These are phyloP conservation scores for Morpho deidamia DNA, from an alignment of 2,888 invertebrate genomes.

Conservation along the genomic window DNA sequence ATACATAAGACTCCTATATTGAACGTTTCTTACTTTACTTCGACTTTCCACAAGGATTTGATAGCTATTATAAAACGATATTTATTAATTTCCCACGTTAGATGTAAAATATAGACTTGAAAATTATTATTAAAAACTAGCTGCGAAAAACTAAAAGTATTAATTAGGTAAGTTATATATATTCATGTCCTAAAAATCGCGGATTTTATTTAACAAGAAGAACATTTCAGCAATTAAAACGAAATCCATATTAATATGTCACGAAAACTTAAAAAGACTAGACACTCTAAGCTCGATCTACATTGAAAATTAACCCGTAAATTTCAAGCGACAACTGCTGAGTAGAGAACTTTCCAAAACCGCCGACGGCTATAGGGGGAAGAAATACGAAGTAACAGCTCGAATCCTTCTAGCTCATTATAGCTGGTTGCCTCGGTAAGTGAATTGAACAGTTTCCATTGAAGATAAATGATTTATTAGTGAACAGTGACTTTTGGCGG, in stretches of 20 bases:
- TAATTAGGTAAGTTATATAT: too few relatives aligned
- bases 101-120: too few relatives aligned
- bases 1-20: background rate
- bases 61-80: too few relatives aligned
- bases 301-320: conserved; percentile 77
- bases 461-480: conserved; percentile 7
- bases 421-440: conserved; percentile 34
- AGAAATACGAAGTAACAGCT: conserved; percentile 42
- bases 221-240: too few relatives aligned
- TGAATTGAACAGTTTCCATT: conserved; percentile 9
- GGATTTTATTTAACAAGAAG: too few relatives aligned
- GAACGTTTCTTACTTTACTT: too few relatives aligned
- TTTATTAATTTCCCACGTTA: too few relatives aligned
- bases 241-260: conserved; percentile 22
- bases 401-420: conserved; percentile 55
- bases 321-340: conserved; percentile 73
- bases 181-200: too few relatives aligned
- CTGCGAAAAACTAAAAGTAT: too few relatives aligned
- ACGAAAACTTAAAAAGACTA: conserved; percentile 60
- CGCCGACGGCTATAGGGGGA: conserved; percentile 59
- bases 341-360: conserved; percentile 69
- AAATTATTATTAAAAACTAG: too few relatives aligned
- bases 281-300: conserved; percentile 55
- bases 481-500: conserved; percentile 3
- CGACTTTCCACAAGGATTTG: too few relatives aligned